Evolutionary conservation across 2,113 vertebrate genomes (phyloP).

Genomic region (Pseudonaja textilis): DNA sequence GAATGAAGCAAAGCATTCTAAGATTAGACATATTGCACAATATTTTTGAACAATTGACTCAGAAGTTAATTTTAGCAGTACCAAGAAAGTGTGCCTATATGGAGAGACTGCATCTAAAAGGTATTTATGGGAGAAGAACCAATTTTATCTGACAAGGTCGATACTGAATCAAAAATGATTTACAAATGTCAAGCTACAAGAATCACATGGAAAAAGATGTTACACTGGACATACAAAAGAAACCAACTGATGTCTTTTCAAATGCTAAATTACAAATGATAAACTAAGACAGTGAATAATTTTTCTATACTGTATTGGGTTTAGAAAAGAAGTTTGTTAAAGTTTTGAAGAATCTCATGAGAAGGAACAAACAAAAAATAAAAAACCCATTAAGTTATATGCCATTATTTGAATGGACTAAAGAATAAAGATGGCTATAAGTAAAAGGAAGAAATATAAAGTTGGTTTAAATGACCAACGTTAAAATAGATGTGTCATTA

Average conservation of each 20-base stretch:
- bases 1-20: neutral
- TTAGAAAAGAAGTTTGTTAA: neutral
- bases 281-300: neutral
- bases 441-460: neutral
- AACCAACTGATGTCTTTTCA: neutral
- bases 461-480: neutral
- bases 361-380: neutral
- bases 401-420: neutral
- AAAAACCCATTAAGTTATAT: neutral
- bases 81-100: neutral
- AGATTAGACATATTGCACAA: neutral
- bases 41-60: neutral
- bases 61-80: neutral
- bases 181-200: neutral
- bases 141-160: neutral
- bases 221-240: neutral
- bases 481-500: neutral
- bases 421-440: neutral
- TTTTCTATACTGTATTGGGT: neutral
- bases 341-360: neutral
- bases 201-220: neutral
- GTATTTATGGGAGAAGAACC: neutral
- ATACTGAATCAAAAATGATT: neutral
- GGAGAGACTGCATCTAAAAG: neutral
- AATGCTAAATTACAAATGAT: neutral